Percentiles rank a stretch among this genome's conserved stretches.
These are phyloP conservation scores for Pomatorhinus ruficollis DNA, from an alignment of 2,113 vertebrate species.

Conservation along the genomic window DNA sequence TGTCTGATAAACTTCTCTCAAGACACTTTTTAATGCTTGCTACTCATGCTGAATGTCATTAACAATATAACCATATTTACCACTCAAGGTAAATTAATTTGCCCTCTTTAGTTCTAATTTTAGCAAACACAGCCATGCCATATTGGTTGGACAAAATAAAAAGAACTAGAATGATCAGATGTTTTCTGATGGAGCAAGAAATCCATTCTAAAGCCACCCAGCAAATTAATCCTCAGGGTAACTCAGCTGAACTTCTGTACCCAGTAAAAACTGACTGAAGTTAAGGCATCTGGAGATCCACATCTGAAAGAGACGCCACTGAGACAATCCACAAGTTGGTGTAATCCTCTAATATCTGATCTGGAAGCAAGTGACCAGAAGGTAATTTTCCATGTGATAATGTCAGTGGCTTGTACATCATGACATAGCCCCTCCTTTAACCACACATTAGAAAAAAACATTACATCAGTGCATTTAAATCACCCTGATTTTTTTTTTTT, in stretches of 20 bases:
- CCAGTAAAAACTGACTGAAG: background rate
- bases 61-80: background rate
- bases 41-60: background rate
- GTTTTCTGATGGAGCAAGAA: background rate
- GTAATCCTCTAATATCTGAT: constrained; percentile 49
- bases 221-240: background rate
- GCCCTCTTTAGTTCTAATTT: background rate
- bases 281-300: background rate
- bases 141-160: background rate
- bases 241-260: background rate
- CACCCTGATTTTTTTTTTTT: background rate
- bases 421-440: constrained; percentile 17
- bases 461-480: constrained; percentile 31
- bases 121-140: background rate
- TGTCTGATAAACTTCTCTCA: background rate
- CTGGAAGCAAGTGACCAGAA: constrained; percentile 26
- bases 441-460: background rate
- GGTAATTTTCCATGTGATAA: constrained; percentile 35
- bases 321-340: background rate
- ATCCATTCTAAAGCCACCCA: background rate
- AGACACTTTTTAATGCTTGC: background rate
- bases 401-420: background rate
- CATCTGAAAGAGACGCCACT: background rate
- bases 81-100: background rate
- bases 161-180: background rate